Conservation (phyloP, 2,113 vertebrate species). For the Panthera leo region DNA sequence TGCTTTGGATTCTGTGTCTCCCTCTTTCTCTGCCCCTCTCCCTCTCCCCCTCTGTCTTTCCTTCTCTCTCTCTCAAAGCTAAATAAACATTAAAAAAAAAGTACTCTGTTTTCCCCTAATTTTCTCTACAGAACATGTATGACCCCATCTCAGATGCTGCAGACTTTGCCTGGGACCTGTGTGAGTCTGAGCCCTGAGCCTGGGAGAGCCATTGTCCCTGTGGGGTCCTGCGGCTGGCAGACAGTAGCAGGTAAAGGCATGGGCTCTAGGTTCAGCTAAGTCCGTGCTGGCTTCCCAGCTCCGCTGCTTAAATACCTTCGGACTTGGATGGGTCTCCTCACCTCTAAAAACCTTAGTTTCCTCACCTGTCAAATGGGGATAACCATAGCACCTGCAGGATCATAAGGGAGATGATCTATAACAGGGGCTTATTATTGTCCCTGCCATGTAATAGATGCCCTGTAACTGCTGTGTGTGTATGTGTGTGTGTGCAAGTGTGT, state of each 20-base stretch:
- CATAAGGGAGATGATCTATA: rapidly evolving
- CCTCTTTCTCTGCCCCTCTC: too few species aligned
- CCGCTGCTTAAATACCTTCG: rapidly evolving
- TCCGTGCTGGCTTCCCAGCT: neutral
- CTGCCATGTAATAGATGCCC: neutral
- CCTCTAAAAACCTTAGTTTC: neutral
- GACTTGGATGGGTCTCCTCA: neutral
- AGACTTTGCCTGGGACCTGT: neutral
- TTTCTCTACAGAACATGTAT: neutral
- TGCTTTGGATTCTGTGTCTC: too few species aligned
- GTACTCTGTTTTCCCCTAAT: neutral
- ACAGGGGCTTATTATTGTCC: neutral
- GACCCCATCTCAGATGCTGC: neutral
- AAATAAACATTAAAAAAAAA: too few species aligned
- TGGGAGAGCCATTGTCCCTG: rapidly evolving
- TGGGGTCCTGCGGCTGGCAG: rapidly evolving
- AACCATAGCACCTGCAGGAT: neutral
- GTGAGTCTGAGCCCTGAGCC: too few species aligned
- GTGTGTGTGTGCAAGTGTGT: rapidly evolving
- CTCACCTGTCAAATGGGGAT: neutral
- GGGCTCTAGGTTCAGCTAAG: neutral
- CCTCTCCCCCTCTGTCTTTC: too few species aligned
- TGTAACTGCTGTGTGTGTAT: neutral
- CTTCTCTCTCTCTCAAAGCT: too few species aligned
- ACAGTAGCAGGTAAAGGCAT: rapidly evolving